Evolutionary conservation across 37 sponge, comb jelly and placozoan species (phyloP).

Genomic region (Lycopodina hypogea): DNA sequence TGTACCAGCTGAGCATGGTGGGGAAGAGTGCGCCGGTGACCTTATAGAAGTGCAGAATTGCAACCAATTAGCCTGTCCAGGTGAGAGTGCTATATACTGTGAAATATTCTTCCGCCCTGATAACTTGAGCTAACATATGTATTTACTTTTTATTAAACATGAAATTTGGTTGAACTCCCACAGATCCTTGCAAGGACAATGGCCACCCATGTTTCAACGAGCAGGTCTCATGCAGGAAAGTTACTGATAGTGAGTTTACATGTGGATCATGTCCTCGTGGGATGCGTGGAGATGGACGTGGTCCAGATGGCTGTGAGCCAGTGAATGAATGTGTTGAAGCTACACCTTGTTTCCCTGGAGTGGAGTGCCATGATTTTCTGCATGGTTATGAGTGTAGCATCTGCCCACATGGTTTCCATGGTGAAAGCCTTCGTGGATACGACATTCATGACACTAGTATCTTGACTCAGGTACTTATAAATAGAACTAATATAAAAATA

Average conservation of each 20-base stretch:
- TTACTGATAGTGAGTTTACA: slow-evolving; percentile 58
- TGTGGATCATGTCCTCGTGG: slow-evolving; percentile 90
- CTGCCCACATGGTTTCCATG: slow-evolving; percentile 87
- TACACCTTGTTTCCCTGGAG: slow-evolving; percentile 67
- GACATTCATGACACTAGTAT: slow-evolving; percentile 50
- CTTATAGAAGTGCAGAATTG: slow-evolving; percentile 43
- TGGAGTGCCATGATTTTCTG: slow-evolving; percentile 40
- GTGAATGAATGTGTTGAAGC: slow-evolving; percentile 72
- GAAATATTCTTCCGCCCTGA: background rate
- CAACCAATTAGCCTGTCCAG: slow-evolving; percentile 63
- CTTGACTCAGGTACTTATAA: slow-evolving; percentile 55
- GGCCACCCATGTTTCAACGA: slow-evolving; percentile 58
- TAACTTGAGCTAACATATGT: too few relatives aligned
- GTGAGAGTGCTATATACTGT: slow-evolving; percentile 38
- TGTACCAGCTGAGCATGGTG: slow-evolving; percentile 38
- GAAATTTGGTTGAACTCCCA: too few relatives aligned
- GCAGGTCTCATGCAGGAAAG: slow-evolving; percentile 29
- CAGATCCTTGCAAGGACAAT: slow-evolving; percentile 69
- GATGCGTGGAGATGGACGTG: slow-evolving; percentile 65
- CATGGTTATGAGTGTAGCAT: slow-evolving; percentile 72
- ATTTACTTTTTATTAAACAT: too few relatives aligned
- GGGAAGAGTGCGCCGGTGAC: slow-evolving; percentile 54
- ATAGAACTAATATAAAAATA: background rate
- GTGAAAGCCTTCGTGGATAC: slow-evolving; percentile 34
- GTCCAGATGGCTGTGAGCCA: slow-evolving; percentile 20